phyloP scores from a whole-genome alignment of 2,113 vertebrate species.

The Tragelaphus strepsiceros region DNA sequence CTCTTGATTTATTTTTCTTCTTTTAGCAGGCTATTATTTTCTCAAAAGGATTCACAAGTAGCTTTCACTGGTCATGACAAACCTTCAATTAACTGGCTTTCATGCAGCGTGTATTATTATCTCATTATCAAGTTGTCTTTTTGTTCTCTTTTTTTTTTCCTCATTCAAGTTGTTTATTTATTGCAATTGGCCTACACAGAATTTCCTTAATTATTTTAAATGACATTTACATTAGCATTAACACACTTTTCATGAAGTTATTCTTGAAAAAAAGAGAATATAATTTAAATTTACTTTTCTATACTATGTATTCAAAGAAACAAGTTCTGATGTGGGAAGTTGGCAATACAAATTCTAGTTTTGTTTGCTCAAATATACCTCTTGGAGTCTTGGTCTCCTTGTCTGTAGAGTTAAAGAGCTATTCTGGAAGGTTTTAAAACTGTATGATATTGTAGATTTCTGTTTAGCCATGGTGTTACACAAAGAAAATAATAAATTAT shows the following conservation, averaged over 20 bases:
- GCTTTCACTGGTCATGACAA: constrained; percentile 75
- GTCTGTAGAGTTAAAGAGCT: neutral
- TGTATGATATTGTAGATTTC: neutral
- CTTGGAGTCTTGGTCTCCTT: neutral
- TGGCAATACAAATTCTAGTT: neutral
- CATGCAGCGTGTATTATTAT: constrained; percentile 66
- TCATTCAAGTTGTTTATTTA: constrained; percentile 70
- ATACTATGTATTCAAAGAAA: neutral
- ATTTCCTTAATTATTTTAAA: constrained; percentile 60
- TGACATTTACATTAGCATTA: constrained; percentile 36
- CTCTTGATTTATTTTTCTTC: constrained; percentile 73
- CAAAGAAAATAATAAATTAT: neutral
- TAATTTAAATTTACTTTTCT: constrained; percentile 1
- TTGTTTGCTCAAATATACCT: neutral
- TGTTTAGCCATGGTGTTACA: neutral
- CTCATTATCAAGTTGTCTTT: constrained; percentile 74
- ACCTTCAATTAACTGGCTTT: constrained; percentile 77
- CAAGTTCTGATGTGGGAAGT: neutral
- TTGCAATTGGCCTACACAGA: constrained; percentile 27
- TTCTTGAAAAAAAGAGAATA: neutral
- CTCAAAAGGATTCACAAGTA: constrained; percentile 74
- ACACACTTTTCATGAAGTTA: constrained; percentile 28
- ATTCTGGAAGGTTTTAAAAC: neutral
- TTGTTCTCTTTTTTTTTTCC: constrained; percentile 27
- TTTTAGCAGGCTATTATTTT: constrained; percentile 75